Evolutionary conservation across 23 tunicate genomes (phyloP), one percentile per base, ranked within the genome.

Genomic region (Pegea sp.): DNA sequence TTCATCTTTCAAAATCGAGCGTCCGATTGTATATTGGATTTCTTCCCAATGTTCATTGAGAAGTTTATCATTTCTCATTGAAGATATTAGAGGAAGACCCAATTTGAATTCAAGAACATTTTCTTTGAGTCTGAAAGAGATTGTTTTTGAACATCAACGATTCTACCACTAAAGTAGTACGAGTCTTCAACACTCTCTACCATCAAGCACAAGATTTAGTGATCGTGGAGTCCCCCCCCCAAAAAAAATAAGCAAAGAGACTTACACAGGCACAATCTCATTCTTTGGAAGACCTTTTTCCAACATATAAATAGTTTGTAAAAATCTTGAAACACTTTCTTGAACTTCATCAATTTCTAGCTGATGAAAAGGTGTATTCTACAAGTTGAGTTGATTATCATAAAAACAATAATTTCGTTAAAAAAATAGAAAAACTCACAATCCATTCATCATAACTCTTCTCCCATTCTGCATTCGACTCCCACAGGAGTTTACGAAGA

Each of bases 231-330:
- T n/a, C n/a, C n/a, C n/a, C n/a, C n/a, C n/a, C n/a, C n/a, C n/a
- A n/a, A n/a, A n/a, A n/a, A n/a, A n/a, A n/a, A n/a, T n/a, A n/a
- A n/a, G n/a, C n/a, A n/a, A n/a, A n/a, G n/a, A 25, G 33, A 19
- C 66, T 69, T 48, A 74, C 95, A 55, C 68, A 31, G 84, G 95
- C 23, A 84, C 44, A 30, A 84, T 68, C 5, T 84, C 84, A 46
- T 84, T 84, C 22, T 57, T 32, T 27, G 84, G 84, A 31, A 84
- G 64, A 6, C 95, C 95, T 43, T 84, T 84, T 42, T 84, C 95
- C n/a, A 84, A 66, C 84, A 84, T 84, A 72, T 73, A 84, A 13
- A 84, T 60, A 44, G 87, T 84, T 59, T 84, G 95, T 53, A 69
- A 73, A 64, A 84, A 84, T 2, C 95, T 66, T 21, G 53, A 26